phyloP scores from a whole-genome alignment of 1,140 invertebrate species.

The Drosophila ironensis region DNA sequence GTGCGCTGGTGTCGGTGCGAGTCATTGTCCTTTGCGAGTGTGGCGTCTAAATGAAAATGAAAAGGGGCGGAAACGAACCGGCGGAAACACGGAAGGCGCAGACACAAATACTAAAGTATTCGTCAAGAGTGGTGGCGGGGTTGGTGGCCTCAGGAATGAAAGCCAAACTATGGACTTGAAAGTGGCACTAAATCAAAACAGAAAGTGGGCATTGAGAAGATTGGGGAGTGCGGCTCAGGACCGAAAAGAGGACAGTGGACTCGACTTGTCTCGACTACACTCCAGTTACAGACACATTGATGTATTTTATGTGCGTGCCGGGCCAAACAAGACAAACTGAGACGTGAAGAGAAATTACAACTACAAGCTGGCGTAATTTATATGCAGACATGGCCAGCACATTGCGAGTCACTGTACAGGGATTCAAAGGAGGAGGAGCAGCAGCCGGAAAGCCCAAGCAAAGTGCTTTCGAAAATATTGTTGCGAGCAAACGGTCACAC shows the following conservation, averaged over 20 bases:
- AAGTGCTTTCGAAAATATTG: constrained; percentile 46
- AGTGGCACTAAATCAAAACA: constrained; percentile 70
- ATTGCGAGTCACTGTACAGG: constrained; percentile 53
- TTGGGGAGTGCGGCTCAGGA: not conserved
- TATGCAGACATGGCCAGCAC: constrained; percentile 74
- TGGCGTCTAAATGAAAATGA: not conserved
- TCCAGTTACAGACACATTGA: constrained; percentile 59
- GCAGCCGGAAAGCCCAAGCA: constrained; percentile 42
- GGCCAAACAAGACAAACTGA: constrained; percentile 58
- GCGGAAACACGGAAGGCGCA: constrained; percentile 36
- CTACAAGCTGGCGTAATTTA: constrained; percentile 73
- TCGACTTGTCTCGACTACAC: constrained; percentile 48
- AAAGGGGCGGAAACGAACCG: constrained; percentile 11
- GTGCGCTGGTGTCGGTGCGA: constrained; percentile 25
- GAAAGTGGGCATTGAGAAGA: constrained; percentile 27
- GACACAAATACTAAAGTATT: too few relatives aligned
- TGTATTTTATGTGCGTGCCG: constrained; percentile 66
- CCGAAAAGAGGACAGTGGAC: constrained; percentile 5
- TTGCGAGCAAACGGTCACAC: constrained; percentile 3
- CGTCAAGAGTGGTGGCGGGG: too few relatives aligned
- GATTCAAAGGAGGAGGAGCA: constrained; percentile 1
- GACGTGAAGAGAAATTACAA: constrained; percentile 71
- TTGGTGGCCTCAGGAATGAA: constrained; percentile 16
- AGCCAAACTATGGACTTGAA: constrained; percentile 36
- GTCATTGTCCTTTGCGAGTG: constrained; percentile 17